A percentile compares a stretch with the other conserved stretches of the same genome.
Conservation (phyloP, 2,888 invertebrate genomes). For the Archips crataeganus region DNA sequence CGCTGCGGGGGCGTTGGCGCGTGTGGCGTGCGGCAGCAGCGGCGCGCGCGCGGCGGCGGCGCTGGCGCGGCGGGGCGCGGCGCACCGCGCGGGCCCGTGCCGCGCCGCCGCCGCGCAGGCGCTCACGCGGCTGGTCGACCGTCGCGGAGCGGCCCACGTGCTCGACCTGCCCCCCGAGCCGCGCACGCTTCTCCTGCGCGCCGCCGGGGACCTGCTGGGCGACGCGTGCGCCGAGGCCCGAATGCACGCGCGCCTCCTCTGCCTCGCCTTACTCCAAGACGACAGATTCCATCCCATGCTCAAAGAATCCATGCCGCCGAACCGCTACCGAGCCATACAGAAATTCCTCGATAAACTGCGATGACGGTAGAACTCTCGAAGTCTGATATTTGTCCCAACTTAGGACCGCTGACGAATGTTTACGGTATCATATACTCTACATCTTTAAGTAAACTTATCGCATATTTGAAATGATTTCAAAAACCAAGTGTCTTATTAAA, state of each 20-base stretch:
- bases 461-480: constrained; percentile 14
- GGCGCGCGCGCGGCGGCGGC: constrained; percentile 89
- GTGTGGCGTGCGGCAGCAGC: constrained; percentile 92
- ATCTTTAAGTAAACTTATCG: neutral
- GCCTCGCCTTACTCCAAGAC: constrained; percentile 90
- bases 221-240: constrained; percentile 96
- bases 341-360: constrained; percentile 89
- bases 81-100: constrained; percentile 95
- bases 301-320: constrained; percentile 92
- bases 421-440: neutral
- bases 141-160: constrained; percentile 90
- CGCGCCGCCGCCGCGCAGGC: constrained; percentile 93
- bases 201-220: constrained; percentile 92
- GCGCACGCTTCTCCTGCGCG: constrained; percentile 91
- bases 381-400: constrained; percentile 8
- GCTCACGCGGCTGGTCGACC: constrained; percentile 89
- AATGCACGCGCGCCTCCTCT: constrained; percentile 91
- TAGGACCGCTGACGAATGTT: neutral
- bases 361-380: constrained; percentile 56
- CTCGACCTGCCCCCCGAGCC: constrained; percentile 91
- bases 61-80: constrained; percentile 89
- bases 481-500: constrained; percentile 38
- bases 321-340: constrained; percentile 92
- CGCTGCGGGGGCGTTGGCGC: constrained; percentile 92
- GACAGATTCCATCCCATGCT: constrained; percentile 91